Base-by-base conservation (phyloP, 2,888 invertebrate species). In the Pyrgus malvae region DNA sequence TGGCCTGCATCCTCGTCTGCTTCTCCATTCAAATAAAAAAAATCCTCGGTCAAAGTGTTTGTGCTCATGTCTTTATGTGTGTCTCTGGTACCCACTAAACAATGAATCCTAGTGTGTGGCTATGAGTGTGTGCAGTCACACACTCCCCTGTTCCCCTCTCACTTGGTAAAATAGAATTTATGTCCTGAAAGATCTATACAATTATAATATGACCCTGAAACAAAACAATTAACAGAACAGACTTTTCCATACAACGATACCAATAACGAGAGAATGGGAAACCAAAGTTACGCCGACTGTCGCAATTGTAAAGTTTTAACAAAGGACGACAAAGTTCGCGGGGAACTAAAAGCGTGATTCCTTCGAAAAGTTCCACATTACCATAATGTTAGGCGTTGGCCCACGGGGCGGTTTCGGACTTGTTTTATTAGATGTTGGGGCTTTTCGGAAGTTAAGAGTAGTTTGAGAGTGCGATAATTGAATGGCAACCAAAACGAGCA, bases 281-380 rank as follows among this genome's bases (percentile, higher is more conserved):
- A 44, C 44, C 16, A 40, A 41, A 60, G 57, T 59, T 60, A 49
- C 42, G 29, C 50, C 27, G 42, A 21, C 44, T 50, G 50, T 44
- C 55, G 50, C 57, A 57, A 63, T 57, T 60, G 63, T 57, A 51
- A 66, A 63, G 58, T 66, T 64, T 51, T 59, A 59, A 66, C 65
- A 65, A 66, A 64, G 61, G 63, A 44, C 27, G 42, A 29, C 44
- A 57, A 54, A 64, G 55, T 61, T 50, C 42, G 51, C 50, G 40
- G 40, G 35, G 40, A 51, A 62, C 59, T 57, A 57, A 57, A 58
- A 57, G 60, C 59, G 56, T 50, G 56, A 58, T 57, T 60, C 57
- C 60, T 55, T 57, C 50, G 45, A 44, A 57, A 60, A 62, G 55
- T 60, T 60, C 41, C 42, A 45, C 57, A 51, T 62, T 59, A 54